Conservation (phyloP, 2,113 vertebrate genomes). For the Urocitellus parryii region DNA sequence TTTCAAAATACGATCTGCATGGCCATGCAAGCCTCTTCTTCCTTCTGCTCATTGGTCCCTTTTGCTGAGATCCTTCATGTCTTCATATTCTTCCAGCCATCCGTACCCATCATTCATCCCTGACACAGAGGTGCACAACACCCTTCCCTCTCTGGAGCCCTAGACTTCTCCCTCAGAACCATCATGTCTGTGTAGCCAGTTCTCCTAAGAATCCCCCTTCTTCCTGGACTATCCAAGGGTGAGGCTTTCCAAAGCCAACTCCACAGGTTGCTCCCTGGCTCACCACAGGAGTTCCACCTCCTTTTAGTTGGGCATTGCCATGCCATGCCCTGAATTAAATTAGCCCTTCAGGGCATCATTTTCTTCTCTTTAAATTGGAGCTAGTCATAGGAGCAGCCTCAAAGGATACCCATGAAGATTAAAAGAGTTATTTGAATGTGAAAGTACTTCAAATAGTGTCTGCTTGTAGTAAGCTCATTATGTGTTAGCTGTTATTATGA, state of each 20-base stretch:
- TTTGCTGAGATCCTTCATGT: neutral
- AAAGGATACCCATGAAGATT: neutral
- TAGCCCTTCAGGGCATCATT: neutral
- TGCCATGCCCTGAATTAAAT: neutral
- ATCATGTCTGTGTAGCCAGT: neutral
- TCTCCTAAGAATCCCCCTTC: neutral
- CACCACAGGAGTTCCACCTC: neutral
- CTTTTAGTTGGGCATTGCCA: neutral
- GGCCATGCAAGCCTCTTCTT: neutral
- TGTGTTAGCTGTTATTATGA: neutral
- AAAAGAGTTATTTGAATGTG: neutral
- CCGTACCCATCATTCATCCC: neutral
- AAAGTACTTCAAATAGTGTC: neutral
- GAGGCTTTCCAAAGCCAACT: neutral
- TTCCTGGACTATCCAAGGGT: neutral
- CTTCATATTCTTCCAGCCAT: neutral
- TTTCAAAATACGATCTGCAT: neutral
- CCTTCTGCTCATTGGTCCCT: neutral
- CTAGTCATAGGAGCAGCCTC: neutral
- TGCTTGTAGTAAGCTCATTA: neutral
- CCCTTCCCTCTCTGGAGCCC: neutral
- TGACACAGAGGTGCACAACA: neutral
- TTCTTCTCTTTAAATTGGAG: neutral
- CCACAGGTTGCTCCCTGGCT: neutral
- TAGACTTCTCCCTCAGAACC: neutral